Conservation (phyloP, 2,113 vertebrate species). For the Pionites leucogaster region DNA sequence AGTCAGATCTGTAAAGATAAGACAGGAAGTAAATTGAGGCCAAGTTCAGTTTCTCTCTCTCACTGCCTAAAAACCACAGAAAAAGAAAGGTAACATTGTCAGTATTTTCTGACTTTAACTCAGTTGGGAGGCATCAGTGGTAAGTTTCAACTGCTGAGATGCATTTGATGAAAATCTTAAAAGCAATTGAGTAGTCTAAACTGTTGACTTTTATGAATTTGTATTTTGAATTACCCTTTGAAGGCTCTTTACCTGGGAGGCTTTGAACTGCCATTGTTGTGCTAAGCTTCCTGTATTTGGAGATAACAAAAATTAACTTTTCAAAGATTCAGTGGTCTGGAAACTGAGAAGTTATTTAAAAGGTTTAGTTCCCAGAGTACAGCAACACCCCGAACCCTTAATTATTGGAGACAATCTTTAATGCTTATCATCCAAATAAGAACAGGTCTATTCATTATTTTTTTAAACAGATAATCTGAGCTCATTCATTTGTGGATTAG, state of each 20-base stretch:
- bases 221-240: constrained; percentile 77
- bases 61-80: constrained; percentile 53
- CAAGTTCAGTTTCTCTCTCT: constrained; percentile 47
- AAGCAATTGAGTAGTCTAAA: constrained; percentile 78
- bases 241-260: constrained; percentile 79
- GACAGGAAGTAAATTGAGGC: constrained; percentile 27
- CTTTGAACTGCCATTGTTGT: constrained; percentile 79
- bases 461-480: constrained; percentile 20
- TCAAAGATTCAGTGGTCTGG: constrained; percentile 74
- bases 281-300: constrained; percentile 66
- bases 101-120: constrained; percentile 79
- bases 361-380: constrained; percentile 56
- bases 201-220: constrained; percentile 81
- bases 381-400: constrained; percentile 25
- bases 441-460: neutral
- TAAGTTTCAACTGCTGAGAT: constrained; percentile 75
- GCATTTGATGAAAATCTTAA: constrained; percentile 84
- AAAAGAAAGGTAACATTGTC: constrained; percentile 70
- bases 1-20: constrained; percentile 24
- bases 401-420: constrained; percentile 36
- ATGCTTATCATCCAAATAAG: constrained; percentile 10
- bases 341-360: constrained; percentile 71
- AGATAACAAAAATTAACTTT: constrained; percentile 82
- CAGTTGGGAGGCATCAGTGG: constrained; percentile 76
- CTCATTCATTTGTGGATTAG: constrained; percentile 25